These are phyloP conservation scores for Hydropsyche betteni DNA, from an alignment of 2,888 invertebrate genomes.

Conservation along the genomic window DNA sequence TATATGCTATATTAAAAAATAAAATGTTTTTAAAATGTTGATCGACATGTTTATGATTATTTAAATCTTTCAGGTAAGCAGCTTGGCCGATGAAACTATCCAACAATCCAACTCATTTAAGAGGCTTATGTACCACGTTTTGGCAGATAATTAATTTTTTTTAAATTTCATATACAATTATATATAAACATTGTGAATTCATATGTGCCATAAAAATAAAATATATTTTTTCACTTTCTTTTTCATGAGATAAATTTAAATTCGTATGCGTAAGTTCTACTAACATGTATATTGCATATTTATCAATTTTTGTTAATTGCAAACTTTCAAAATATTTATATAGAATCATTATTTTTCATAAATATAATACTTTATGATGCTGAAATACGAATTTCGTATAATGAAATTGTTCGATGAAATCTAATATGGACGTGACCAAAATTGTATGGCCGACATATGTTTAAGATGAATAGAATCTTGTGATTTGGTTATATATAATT, in stretches of 20 bases:
- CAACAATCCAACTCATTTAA: conserved; percentile 93
- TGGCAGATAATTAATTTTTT: conserved; percentile 68
- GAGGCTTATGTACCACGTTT: conserved; percentile 90
- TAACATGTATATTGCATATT: conserved; percentile 50
- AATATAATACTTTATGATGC: not conserved
- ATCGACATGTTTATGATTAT: not conserved
- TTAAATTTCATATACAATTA: conserved; percentile 28
- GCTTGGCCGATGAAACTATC: conserved; percentile 80
- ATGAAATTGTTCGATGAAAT: conserved; percentile 2
- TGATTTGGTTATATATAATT: conserved; percentile 26
- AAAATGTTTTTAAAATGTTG: not conserved
- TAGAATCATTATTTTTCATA: too few relatives aligned
- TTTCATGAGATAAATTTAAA: conserved; percentile 49
- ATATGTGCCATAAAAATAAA: conserved; percentile 34
- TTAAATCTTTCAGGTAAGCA: conserved; percentile 67
- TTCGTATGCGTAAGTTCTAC: conserved; percentile 52
- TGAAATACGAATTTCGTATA: not conserved
- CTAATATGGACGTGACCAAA: not conserved
- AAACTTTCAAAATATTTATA: too few relatives aligned
- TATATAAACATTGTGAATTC: conserved; percentile 39
- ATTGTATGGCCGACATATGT: not conserved
- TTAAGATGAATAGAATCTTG: conserved; percentile 2
- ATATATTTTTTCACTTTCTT: conserved; percentile 52
- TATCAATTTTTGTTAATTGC: too few relatives aligned
- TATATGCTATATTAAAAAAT: not conserved